Evolutionary conservation across 2,888 invertebrate species (phyloP).

Genomic region (Tetrapedia diversipes): DNA sequence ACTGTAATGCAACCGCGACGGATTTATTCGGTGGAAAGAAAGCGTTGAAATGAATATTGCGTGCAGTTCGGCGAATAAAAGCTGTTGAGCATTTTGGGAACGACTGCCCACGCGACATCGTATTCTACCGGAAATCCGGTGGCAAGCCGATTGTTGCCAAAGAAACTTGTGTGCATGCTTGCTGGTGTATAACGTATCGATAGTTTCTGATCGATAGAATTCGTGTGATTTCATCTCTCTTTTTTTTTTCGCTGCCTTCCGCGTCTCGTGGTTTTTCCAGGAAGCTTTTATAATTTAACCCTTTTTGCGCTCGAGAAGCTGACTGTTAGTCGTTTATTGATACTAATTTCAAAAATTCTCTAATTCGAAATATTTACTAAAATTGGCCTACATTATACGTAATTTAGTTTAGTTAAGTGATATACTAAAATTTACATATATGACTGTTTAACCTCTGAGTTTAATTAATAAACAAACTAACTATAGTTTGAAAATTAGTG

Average conservation of each 20-base stretch:
- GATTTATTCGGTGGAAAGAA: background rate
- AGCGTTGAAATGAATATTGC: conserved; percentile 14
- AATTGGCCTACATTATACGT: too few species aligned
- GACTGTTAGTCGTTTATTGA: too few species aligned
- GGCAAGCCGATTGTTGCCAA: conserved; percentile 50
- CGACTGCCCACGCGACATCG: conserved; percentile 41
- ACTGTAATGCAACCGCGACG: background rate
- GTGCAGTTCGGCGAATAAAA: conserved; percentile 47
- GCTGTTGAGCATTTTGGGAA: conserved; percentile 44
- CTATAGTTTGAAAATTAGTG: too few species aligned
- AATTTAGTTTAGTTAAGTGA: too few species aligned
- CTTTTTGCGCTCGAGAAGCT: too few species aligned
- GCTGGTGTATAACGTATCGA: background rate
- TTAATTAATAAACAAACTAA: too few species aligned
- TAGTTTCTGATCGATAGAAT: background rate
- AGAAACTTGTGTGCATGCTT: conserved; percentile 20
- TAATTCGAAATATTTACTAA: too few species aligned
- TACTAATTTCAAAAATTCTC: too few species aligned
- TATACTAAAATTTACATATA: too few species aligned
- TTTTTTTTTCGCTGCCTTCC: background rate
- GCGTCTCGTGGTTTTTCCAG: background rate
- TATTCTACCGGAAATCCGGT: conserved; percentile 36
- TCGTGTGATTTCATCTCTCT: background rate
- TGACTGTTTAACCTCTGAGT: too few species aligned
- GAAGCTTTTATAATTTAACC: background rate